Percentiles rank a stretch among this genome's conserved stretches.
Conservation (phyloP, 2,797 vertebrate species). For the Margarornis squamiger region DNA sequence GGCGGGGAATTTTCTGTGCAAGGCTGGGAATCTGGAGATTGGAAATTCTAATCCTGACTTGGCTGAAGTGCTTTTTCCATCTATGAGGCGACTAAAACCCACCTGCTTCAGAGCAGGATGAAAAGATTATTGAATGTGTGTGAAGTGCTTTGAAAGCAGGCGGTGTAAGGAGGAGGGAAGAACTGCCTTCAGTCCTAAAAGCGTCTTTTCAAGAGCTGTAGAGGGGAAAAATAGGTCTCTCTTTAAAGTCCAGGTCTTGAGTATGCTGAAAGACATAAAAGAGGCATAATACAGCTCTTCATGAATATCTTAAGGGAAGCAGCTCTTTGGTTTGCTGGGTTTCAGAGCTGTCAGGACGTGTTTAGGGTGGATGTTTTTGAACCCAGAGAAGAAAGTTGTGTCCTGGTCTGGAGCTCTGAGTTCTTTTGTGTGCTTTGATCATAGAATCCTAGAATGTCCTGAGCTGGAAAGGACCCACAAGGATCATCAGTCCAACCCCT, state of each 20-base stretch:
- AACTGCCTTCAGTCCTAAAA: conserved; percentile 29
- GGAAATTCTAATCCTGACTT: not conserved
- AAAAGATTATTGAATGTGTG: conserved; percentile 43
- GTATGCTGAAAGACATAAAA: conserved; percentile 33
- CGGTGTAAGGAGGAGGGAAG: not conserved
- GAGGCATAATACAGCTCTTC: conserved; percentile 5
- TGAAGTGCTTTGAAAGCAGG: conserved; percentile 51
- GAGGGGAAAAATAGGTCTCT: conserved; percentile 1
- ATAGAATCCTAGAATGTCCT: not conserved
- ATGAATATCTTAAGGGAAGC: not conserved
- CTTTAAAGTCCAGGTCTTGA: conserved; percentile 17
- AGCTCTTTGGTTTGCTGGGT: not conserved
- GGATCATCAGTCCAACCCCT: rapidly evolving
- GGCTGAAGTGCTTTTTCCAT: conserved; percentile 39
- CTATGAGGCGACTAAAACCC: not conserved
- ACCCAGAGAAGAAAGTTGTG: not conserved
- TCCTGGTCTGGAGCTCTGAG: not conserved
- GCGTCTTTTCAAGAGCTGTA: not conserved
- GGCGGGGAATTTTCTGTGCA: not conserved
- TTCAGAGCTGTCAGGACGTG: not conserved
- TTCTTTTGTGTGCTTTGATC: not conserved
- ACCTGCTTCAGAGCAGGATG: conserved; percentile 33
- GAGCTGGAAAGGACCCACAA: not conserved
- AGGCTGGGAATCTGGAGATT: not conserved
- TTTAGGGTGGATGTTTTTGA: not conserved